Percentiles rank a stretch among this genome's conserved stretches.
These are phyloP conservation scores for Diploscapter pachys DNA, from an alignment of 1,140 invertebrate genomes.

Conservation along the genomic window DNA sequence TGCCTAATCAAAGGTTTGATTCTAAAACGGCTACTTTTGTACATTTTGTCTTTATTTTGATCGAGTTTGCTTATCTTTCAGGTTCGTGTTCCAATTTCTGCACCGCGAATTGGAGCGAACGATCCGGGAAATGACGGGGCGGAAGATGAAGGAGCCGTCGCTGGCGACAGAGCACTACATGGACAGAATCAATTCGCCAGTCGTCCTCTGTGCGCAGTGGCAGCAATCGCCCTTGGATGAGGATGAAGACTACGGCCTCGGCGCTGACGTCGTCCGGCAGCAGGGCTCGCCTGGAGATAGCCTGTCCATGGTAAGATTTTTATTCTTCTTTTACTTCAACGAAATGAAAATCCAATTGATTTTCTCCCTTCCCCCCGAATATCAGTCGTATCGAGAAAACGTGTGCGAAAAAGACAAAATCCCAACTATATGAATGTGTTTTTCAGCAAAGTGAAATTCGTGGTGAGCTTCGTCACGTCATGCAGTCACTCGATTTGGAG, in stretches of 20 bases:
- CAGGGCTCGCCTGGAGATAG: not conserved
- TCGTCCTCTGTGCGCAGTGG: conserved; percentile 41
- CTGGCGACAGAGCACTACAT: conserved; percentile 16
- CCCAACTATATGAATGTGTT: too few species aligned
- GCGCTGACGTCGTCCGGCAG: not conserved
- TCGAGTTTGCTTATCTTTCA: not conserved
- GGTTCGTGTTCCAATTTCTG: conserved; percentile 25
- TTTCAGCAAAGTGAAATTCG: conserved; percentile 70
- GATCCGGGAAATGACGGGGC: not conserved
- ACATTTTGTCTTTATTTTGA: too few species aligned
- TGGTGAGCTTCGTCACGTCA: conserved; percentile 85
- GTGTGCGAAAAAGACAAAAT: too few species aligned
- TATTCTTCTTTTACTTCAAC: not conserved
- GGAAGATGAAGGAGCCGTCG: conserved; percentile 74
- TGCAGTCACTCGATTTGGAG: conserved; percentile 93
- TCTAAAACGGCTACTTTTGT: too few species aligned
- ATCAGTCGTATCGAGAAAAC: too few species aligned
- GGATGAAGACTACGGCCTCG: conserved; percentile 5
- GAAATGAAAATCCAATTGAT: too few species aligned
- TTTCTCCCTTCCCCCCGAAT: too few species aligned
- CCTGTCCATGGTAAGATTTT: not conserved
- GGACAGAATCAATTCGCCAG: conserved; percentile 22
- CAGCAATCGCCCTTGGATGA: conserved; percentile 17
- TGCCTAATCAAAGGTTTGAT: too few species aligned
- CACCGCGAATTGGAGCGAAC: conserved; percentile 13